Conservation (phyloP, 2,113 vertebrate genomes). For the Pollachius pollachius region DNA sequence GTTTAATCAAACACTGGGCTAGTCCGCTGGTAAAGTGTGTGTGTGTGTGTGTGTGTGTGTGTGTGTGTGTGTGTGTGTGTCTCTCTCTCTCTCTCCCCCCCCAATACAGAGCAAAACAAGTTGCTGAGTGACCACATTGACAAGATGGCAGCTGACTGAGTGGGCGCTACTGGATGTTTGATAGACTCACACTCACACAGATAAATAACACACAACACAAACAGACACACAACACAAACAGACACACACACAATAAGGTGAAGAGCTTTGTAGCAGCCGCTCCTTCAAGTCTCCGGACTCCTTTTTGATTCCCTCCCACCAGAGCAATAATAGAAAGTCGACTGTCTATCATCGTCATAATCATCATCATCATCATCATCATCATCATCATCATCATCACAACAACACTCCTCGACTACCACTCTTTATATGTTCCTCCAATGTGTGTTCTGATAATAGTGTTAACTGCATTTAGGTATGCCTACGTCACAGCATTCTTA, state of each 20-base stretch:
- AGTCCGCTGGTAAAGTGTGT: too few relatives aligned
- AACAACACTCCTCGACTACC: conserved; percentile 7
- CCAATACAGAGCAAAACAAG: conserved; percentile 88
- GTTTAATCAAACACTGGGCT: too few relatives aligned
- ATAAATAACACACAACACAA: background rate
- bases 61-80: too few relatives aligned
- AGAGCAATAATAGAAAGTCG: conserved; percentile 34
- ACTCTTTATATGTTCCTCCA: conserved; percentile 63
- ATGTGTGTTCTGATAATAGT: conserved; percentile 18
- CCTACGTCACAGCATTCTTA: background rate
- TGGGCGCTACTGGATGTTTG: conserved; percentile 1
- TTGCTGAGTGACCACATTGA: conserved; percentile 93
- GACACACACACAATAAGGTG: background rate
- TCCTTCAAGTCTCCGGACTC: background rate
- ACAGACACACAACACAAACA: background rate
- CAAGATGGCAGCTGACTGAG: conserved; percentile 85
- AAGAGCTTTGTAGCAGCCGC: background rate
- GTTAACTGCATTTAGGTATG: background rate
- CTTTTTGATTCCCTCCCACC: too few relatives aligned
- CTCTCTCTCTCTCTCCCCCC: conserved; percentile 4
- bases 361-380: background rate
- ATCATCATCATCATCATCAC: conserved; percentile 25
- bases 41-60: too few relatives aligned
- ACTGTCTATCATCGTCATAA: background rate
- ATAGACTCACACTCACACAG: conserved; percentile 3